Conservation (phyloP, 2,113 vertebrate species). For the Cyprinodon tularosa region DNA sequence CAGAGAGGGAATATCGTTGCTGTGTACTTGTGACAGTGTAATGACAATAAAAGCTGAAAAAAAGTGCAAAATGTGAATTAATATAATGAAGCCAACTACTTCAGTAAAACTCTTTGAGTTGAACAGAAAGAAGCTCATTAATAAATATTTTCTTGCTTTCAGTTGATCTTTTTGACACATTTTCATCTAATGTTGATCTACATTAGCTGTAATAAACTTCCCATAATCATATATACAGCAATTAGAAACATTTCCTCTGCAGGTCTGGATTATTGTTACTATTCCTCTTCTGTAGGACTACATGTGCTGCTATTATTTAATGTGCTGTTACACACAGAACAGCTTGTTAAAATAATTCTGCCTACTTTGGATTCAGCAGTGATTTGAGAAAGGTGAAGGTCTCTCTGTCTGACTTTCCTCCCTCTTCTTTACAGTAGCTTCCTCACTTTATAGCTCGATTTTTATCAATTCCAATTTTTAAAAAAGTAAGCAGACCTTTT, state of each 20-base stretch:
- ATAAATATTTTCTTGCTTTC: background rate
- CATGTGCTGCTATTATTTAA: background rate
- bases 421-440: slow-evolving; percentile 13
- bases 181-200: background rate
- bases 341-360: slow-evolving; percentile 7
- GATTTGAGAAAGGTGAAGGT: slow-evolving; percentile 34
- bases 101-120: too few relatives aligned
- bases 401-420: slow-evolving; percentile 29
- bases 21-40: too few relatives aligned
- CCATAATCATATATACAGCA: background rate
- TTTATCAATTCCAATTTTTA: slow-evolving; percentile 35
- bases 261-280: background rate
- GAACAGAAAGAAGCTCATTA: too few relatives aligned
- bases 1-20: too few relatives aligned
- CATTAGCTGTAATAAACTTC: background rate
- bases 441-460: slow-evolving; percentile 20
- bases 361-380: slow-evolving; percentile 45
- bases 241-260: background rate
- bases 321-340: slow-evolving; percentile 1
- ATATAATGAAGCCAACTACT: too few relatives aligned
- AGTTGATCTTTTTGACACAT: background rate
- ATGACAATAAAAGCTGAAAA: too few relatives aligned
- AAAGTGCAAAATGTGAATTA: too few relatives aligned
- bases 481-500: slow-evolving; percentile 27
- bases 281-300: background rate